phyloP scores from a whole-genome alignment of 2,113 vertebrate genomes.

The Arenaria interpres region DNA sequence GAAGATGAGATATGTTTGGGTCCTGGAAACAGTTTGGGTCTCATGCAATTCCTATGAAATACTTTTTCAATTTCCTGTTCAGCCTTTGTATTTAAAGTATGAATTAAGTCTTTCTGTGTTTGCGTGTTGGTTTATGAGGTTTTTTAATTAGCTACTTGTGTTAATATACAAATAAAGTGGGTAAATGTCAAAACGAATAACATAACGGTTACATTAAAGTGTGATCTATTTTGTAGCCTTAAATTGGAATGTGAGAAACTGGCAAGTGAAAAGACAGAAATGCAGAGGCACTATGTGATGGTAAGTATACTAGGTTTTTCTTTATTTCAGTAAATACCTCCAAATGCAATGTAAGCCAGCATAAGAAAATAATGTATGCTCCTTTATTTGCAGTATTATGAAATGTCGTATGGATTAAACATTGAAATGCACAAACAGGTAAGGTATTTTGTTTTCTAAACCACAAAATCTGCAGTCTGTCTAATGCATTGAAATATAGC shows the following conservation, averaged over 20 bases:
- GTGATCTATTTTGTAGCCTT: conserved; percentile 83
- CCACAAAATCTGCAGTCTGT: neutral
- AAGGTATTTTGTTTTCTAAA: conserved; percentile 68
- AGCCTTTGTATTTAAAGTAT: neutral
- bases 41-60: neutral
- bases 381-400: conserved; percentile 82
- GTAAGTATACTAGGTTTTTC: conserved; percentile 75
- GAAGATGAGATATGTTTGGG: neutral
- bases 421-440: conserved; percentile 91
- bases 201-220: conserved; percentile 69
- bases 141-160: conserved; percentile 33
- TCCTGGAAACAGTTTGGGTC: neutral
- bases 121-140: conserved; percentile 9
- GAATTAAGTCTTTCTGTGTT: neutral
- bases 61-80: neutral
- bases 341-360: neutral
- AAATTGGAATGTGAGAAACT: conserved; percentile 98
- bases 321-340: neutral
- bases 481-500: neutral
- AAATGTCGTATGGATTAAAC: conserved; percentile 89
- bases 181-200: conserved; percentile 68
- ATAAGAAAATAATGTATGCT: conserved; percentile 36
- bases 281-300: conserved; percentile 98
- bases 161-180: conserved; percentile 66
- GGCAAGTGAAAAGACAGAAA: conserved; percentile 97